Base-by-base conservation (phyloP, 1,140 invertebrate genomes). In the Cherax destructor region DNA sequence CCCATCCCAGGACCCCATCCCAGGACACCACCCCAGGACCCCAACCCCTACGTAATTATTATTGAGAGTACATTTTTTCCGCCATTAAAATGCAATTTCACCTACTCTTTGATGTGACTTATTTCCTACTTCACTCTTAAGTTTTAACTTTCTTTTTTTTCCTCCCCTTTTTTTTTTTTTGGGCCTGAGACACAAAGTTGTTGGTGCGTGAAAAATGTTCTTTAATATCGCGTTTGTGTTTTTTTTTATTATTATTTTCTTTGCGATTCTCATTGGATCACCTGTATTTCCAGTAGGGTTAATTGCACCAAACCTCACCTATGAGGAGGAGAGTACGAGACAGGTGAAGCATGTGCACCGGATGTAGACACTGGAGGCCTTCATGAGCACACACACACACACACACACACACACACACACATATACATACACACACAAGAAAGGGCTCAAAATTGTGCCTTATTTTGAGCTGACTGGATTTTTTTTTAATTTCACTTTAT, bases 401-500 rank as follows among this genome's bases (percentile, higher is more conserved):
- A 74, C 72, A 74, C 72, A 74, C 72, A 74, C 72, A 74, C 72
- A 74, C 72, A 74, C 72, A 74, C 72, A 74, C 72, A 74, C 72
- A 74, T 4, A 74, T 4, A 74, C 72, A 74, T 4, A 74, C 72
- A 74, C 77, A 56, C 52, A 56, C 52, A 56, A 1, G 30, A 41
- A 41, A 41, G 30, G 30, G 0, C 2, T 41, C 30, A 41, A 41
- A 41, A 41, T 41, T 41, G 30, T 41, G 30, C 30, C 30, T 41
- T 41, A 41, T 41, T 41, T 41, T 41, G 30, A 41, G 30, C 30
- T 41, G 30, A 41, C 30, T 41, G 30, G 30, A 0, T 41, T 41
- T 41, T 41, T 41, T 41, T 41, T 41, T n/a, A n/a, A n/a, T n/a
- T 41, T 41, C 30, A 1, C 2, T 41, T 41, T 41, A 41, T 0